These are phyloP conservation scores for Heliconius aoede DNA, from an alignment of 2,888 invertebrate genomes.

Conservation along the genomic window DNA sequence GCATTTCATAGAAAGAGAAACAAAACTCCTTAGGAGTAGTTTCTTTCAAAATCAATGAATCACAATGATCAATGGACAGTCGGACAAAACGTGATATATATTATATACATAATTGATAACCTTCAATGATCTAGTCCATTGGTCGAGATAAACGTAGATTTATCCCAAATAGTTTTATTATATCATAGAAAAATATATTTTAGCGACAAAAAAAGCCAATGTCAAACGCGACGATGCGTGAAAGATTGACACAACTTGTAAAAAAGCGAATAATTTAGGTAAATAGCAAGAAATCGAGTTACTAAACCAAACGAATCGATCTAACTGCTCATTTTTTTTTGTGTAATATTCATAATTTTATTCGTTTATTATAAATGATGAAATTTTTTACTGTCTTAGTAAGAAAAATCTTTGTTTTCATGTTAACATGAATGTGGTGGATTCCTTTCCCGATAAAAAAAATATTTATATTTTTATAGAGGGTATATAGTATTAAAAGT, in stretches of 20 bases:
- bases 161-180: conserved; percentile 49
- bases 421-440: background rate
- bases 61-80: background rate
- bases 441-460: background rate
- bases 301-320: conserved; percentile 62
- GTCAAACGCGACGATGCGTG: conserved; percentile 77
- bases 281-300: conserved; percentile 82
- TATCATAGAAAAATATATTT: conserved; percentile 57
- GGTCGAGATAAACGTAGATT: conserved; percentile 42
- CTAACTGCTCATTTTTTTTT: conserved; percentile 55
- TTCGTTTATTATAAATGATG: conserved; percentile 40
- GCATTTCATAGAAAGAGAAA: background rate
- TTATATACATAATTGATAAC: conserved; percentile 30
- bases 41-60: background rate
- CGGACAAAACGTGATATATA: conserved; percentile 10
- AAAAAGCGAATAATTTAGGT: conserved; percentile 80
- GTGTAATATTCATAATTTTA: conserved; percentile 54
- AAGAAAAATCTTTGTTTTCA: background rate
- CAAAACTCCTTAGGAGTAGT: background rate
- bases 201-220: conserved; percentile 73
- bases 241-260: conserved; percentile 75
- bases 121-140: conserved; percentile 46
- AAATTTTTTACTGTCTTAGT: conserved; percentile 24
- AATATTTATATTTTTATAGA: no score
- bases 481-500: no score